Base-by-base conservation (phyloP, 2,797 vertebrate species). In the Dallia pectoralis region DNA sequence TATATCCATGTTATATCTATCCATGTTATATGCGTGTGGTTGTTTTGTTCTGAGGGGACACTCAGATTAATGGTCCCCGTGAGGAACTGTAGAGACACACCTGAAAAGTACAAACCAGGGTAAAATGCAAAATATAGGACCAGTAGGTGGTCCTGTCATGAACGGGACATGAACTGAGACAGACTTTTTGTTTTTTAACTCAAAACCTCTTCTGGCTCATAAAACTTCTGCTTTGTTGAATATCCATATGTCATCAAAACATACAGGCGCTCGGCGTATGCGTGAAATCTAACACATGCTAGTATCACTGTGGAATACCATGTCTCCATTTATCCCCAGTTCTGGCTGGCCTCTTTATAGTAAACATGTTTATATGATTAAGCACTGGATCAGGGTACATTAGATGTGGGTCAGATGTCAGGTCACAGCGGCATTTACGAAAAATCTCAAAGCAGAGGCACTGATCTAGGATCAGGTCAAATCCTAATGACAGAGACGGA, bases 51-150 rank as follows among this genome's bases (percentile, higher is more conserved):
- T 44, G 40, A 11, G 11, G 8, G 40, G 40, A 44, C 19, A 29
- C n/a, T 73, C 56, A 40, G 19, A 32, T 69, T 59, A 19, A 19
- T 63, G 4, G 18, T 64, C 32, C 44, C 0, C 19, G 44, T 30
- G 64, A 29, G 40, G 14, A 27, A 62, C 16, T 22, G 40, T 14
- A 36, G 4, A 22, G n/a, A 47, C n/a, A 40, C 9, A 19, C 81
- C 11, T 78, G 81, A 25, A 32, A 25, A 79, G 69, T 75, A 47
- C 59, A 15, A 14, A 44, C 56, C 51, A 56, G 0, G 7, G 29
- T 27, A 27, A 9, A 29, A 63, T 63, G 30, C 12, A 16, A 5
- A 32, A 30, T 30, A 18, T 63, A 63, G 16, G 62, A 64, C 51
- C 14, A 12, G 47, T 59, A 11, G 22, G 61, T 51, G 44, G 30